phyloP scores from a whole-genome alignment of 2,888 invertebrate species.

The Hylaea fasciaria region DNA sequence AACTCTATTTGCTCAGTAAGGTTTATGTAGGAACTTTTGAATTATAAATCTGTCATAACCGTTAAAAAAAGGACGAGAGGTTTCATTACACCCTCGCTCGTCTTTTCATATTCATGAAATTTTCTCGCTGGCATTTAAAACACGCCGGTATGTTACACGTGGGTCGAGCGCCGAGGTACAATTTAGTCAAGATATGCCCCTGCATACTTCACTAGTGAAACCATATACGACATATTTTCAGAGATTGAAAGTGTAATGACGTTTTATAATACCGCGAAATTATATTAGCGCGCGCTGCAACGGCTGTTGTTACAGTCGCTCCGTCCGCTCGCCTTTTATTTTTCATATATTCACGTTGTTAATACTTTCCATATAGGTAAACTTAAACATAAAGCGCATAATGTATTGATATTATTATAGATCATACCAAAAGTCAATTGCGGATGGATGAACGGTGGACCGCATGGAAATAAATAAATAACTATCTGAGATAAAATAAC shows the following conservation, averaged over 20 bases:
- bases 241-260: conserved; percentile 27
- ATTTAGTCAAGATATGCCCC: conserved; percentile 29
- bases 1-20: conserved; percentile 31
- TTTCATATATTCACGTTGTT: too few relatives aligned
- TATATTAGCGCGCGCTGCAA: too few relatives aligned
- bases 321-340: too few relatives aligned
- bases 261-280: too few relatives aligned
- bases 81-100: conserved; percentile 33
- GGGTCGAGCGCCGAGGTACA: conserved; percentile 24
- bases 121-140: conserved; percentile 34
- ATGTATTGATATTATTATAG: too few relatives aligned
- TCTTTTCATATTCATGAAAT: conserved; percentile 40
- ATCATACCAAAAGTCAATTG: too few relatives aligned
- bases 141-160: conserved; percentile 24
- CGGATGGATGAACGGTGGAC: conserved; percentile 8
- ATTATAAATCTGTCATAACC: conserved; percentile 39
- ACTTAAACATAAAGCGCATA: too few relatives aligned
- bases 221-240: conserved; percentile 26
- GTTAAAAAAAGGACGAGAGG: conserved; percentile 35
- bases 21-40: conserved; percentile 33
- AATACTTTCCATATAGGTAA: too few relatives aligned
- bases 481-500: conserved; percentile 26
- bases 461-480: conserved; percentile 35
- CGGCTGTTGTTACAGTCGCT: too few relatives aligned
- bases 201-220: conserved; percentile 24